A percentile compares a stretch with the other conserved stretches of the same genome.
phyloP scores from a whole-genome alignment of 1,140 invertebrate species.

The Drosophila azteca region DNA sequence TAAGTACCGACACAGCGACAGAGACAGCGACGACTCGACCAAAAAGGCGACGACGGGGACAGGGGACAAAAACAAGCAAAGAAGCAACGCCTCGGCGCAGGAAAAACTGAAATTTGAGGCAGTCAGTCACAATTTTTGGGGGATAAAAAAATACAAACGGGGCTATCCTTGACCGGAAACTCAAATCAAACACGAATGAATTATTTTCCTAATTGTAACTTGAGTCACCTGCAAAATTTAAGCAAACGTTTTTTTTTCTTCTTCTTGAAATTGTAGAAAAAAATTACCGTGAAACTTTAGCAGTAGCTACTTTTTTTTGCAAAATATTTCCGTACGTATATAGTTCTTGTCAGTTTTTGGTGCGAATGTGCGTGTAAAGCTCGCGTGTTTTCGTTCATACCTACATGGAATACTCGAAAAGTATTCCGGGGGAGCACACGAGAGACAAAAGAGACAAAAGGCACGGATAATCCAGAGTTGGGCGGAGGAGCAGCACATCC shows the following conservation, averaged over 20 bases:
- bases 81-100: conserved; percentile 61
- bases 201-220: conserved; percentile 53
- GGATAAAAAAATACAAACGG: conserved; percentile 6
- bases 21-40: conserved; percentile 28
- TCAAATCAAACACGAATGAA: conserved; percentile 3
- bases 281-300: conserved; percentile 81
- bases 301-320: conserved; percentile 65
- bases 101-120: conserved; percentile 1
- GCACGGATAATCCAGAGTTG: not conserved
- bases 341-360: conserved; percentile 65
- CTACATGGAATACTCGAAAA: conserved; percentile 46
- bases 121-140: not conserved
- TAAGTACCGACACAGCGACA: conserved; percentile 61
- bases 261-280: conserved; percentile 74
- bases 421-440: conserved; percentile 23
- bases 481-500: no score
- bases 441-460: conserved; percentile 14
- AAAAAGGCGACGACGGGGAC: conserved; percentile 33
- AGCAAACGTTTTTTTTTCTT: conserved; percentile 61
- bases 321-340: conserved; percentile 66
- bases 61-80: conserved; percentile 67
- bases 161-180: not conserved
- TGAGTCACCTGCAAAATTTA: conserved; percentile 68
- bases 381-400: conserved; percentile 56
- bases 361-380: conserved; percentile 61